Percentiles rank a stretch among this genome's conserved stretches.
These are phyloP conservation scores for Lochmaea crataegi DNA, from an alignment of 2,888 invertebrate species.

Conservation along the genomic window DNA sequence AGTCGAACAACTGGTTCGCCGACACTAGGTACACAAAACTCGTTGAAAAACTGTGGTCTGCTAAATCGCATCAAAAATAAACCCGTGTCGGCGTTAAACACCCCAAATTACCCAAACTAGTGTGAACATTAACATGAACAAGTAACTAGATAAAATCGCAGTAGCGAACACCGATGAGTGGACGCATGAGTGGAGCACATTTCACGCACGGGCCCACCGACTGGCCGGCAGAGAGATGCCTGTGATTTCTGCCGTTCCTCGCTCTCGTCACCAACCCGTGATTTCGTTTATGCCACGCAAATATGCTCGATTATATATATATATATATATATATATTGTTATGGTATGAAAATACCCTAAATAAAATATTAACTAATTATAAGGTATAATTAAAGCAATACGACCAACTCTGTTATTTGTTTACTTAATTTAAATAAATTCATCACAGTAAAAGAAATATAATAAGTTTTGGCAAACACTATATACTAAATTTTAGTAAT, in stretches of 20 bases:
- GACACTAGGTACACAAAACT: constrained; percentile 30
- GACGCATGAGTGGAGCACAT: constrained; percentile 53
- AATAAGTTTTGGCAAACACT: no score
- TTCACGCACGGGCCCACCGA: constrained; percentile 54
- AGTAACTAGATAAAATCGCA: constrained; percentile 56
- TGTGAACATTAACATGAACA: constrained; percentile 55
- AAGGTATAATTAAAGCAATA: no score
- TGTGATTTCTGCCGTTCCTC: constrained; percentile 43
- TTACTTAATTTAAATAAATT: no score
- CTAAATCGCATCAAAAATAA: constrained; percentile 49
- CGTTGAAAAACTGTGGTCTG: constrained; percentile 37
- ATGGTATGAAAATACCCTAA: no score
- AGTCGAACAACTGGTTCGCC: constrained; percentile 29
- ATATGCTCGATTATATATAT: constrained; percentile 49
- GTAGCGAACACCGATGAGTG: constrained; percentile 47
- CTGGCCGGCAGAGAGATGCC: constrained; percentile 31
- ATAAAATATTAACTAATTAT: no score
- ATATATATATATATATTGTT: no score
- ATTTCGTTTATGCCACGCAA: constrained; percentile 32
- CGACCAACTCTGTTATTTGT: no score
- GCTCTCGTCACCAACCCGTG: constrained; percentile 26
- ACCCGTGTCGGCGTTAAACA: constrained; percentile 48
- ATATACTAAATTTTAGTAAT: no score
- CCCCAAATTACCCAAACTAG: constrained; percentile 53
- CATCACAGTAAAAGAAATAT: no score